Base-by-base conservation (phyloP, 2,113 vertebrate genomes). In the Hydropotes inermis region DNA sequence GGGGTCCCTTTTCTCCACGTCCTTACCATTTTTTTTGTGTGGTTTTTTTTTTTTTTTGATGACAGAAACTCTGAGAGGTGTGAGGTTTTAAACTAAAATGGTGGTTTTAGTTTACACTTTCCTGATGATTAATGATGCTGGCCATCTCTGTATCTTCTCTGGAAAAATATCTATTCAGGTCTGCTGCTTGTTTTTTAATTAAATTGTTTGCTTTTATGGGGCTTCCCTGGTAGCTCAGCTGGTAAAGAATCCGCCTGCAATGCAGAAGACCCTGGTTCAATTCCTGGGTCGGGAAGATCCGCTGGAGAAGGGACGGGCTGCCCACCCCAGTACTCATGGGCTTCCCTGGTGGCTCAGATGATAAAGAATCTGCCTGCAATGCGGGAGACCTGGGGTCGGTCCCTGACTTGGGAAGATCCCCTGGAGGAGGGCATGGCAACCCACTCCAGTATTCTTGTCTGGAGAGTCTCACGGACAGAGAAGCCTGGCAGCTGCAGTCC, bases 291-390 rank as follows among this genome's bases (percentile, higher is more conserved):
- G 2, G n/a, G 33, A 36, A 11, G 64, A 36, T 5, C 64, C n/a
- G 0, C 17, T 11, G n/a, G 64, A 36, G 64, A 11, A 36, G 9
- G 9, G 17, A 36, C 0, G 11, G n/a, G 64, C 64, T 36, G 0
- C 64, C 64, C 33, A 36, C n/a, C 36, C 64, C 64, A 11, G 33
- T 2, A 21, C 21, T 67, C 64, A 21, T 1, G 4, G 33, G 33
- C 33, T 5, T 67, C 17, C 64, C 64, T 67, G 33, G 64, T 11
- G 64, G 64, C n/a, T 70, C 4, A 21, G 64, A 19, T 10, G 64
- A 9, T 70, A 36, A 70, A 70, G 64, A 36, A 36, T 36, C 64
- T 2, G 17, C 64, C 64, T 21, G n/a, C 64, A 5, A 5, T 21
- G 64, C 3, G 0, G 19, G 17, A 70, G 64, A 36, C 33, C 33